Conservation (phyloP, 2,797 vertebrate genomes). For the Sebastes steindachneri region DNA sequence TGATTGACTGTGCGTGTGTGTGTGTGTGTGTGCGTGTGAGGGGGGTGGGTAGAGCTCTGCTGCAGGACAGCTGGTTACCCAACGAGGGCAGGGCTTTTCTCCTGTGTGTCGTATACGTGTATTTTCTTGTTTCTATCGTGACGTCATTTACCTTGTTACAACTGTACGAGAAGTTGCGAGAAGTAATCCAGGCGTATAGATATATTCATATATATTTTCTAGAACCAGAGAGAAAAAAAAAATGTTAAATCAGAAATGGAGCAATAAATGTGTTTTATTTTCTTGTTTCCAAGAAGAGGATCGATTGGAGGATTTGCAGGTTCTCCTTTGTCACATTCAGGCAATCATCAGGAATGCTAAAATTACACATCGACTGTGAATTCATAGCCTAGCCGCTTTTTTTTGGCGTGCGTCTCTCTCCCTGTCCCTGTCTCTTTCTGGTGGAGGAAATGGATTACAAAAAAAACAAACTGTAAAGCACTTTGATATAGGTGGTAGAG, state of each 20-base stretch:
- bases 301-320: conserved; percentile 50
- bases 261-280: conserved; percentile 87
- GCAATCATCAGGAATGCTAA: conserved; percentile 78
- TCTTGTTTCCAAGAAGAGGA: conserved; percentile 67
- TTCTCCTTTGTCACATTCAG: conserved; percentile 75
- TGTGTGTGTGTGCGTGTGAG: conserved; percentile 27
- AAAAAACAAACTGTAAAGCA: conserved; percentile 65
- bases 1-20: conserved; percentile 33
- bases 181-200: conserved; percentile 78
- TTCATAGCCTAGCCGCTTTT: conserved; percentile 39
- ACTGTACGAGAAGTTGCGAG: conserved; percentile 67
- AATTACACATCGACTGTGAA: conserved; percentile 74
- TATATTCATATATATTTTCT: conserved; percentile 85
- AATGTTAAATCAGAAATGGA: conserved; percentile 82
- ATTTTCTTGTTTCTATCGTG: conserved; percentile 77
- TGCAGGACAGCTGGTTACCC: conserved; percentile 87
- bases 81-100: conserved; percentile 77
- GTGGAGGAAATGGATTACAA: conserved; percentile 39
- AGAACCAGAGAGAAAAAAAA: conserved; percentile 78
- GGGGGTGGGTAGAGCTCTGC: conserved; percentile 83
- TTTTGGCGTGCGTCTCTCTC: conserved; percentile 38
- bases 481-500: conserved; percentile 70
- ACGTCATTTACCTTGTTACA: conserved; percentile 77
- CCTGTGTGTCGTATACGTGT: conserved; percentile 72
- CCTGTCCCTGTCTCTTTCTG: conserved; percentile 49